Percentiles rank a stretch among this genome's conserved stretches.
phyloP scores from a whole-genome alignment of 2,888 invertebrate genomes.

The Crepidodera aurea region DNA sequence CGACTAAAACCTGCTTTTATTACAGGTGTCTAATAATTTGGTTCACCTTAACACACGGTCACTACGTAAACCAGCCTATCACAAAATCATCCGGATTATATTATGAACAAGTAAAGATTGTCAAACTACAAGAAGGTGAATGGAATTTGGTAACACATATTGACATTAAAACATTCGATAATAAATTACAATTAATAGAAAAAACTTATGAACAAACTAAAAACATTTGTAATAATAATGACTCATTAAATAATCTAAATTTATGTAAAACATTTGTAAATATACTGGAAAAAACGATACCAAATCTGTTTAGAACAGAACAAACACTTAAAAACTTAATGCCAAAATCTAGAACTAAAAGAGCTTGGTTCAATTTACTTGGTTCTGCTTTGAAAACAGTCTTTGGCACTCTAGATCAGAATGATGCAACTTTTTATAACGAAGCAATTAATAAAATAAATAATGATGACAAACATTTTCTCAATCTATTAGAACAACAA shows the following conservation, averaged over 20 bases:
- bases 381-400: conserved; percentile 33
- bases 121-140: conserved; percentile 23
- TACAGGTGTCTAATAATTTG: not conserved
- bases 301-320: conserved; percentile 7
- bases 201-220: too few relatives aligned
- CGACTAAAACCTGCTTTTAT: not conserved
- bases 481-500: conserved; percentile 33
- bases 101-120: conserved; percentile 22
- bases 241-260: conserved; percentile 1
- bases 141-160: conserved; percentile 34
- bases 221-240: conserved; percentile 7
- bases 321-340: too few relatives aligned
- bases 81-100: conserved; percentile 20
- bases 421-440: conserved; percentile 37
- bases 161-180: conserved; percentile 14
- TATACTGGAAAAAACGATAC: too few relatives aligned
- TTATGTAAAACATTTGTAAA: too few relatives aligned
- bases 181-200: conserved; percentile 26
- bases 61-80: not conserved
- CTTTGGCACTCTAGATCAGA: conserved; percentile 36
- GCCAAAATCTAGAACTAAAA: too few relatives aligned
- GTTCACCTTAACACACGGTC: too few relatives aligned
- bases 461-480: conserved; percentile 25
- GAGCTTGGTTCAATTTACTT: conserved; percentile 26
- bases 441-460: too few relatives aligned